These are phyloP conservation scores for Esox niger DNA, from an alignment of 2,113 vertebrate genomes.

Conservation along the genomic window DNA sequence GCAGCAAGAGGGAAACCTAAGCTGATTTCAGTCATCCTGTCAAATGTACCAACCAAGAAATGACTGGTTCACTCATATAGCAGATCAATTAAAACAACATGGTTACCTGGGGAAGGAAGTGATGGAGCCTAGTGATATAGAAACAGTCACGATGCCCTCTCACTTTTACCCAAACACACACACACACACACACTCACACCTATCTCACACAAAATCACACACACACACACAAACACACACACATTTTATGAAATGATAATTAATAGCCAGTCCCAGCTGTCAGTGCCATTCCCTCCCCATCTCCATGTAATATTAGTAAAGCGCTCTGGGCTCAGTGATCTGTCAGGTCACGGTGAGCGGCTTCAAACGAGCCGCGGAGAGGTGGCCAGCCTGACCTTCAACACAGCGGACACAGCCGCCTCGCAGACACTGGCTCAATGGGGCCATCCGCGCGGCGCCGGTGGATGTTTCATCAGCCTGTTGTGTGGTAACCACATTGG, in stretches of 20 bases:
- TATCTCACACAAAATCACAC: conserved; percentile 14
- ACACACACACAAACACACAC: conserved; percentile 11
- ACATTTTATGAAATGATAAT: conserved; percentile 56
- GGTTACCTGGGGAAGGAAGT: conserved; percentile 39
- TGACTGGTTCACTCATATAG: conserved; percentile 52
- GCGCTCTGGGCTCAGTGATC: conserved; percentile 56
- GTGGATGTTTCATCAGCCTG: conserved; percentile 25
- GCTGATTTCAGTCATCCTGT: conserved; percentile 38
- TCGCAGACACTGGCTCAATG: too few relatives aligned
- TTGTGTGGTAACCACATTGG: neutral
- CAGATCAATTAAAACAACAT: conserved; percentile 48
- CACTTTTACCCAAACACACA: neutral
- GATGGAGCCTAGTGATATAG: conserved; percentile 43
- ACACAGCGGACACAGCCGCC: conserved; percentile 43
- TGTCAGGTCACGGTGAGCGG: conserved; percentile 58
- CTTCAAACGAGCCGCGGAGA: conserved; percentile 47
- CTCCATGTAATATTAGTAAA: conserved; percentile 65
- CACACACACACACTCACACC: neutral
- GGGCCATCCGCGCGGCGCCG: conserved; percentile 44
- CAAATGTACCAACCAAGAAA: conserved; percentile 38
- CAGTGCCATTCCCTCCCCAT: conserved; percentile 52
- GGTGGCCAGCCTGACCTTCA: conserved; percentile 70
- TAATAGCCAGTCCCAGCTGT: conserved; percentile 65
- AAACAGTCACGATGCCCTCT: conserved; percentile 13
- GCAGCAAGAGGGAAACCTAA: conserved; percentile 12